These are phyloP conservation scores for Drosophila ananassae DNA, from an alignment of 1,140 invertebrate genomes.

Conservation along the genomic window DNA sequence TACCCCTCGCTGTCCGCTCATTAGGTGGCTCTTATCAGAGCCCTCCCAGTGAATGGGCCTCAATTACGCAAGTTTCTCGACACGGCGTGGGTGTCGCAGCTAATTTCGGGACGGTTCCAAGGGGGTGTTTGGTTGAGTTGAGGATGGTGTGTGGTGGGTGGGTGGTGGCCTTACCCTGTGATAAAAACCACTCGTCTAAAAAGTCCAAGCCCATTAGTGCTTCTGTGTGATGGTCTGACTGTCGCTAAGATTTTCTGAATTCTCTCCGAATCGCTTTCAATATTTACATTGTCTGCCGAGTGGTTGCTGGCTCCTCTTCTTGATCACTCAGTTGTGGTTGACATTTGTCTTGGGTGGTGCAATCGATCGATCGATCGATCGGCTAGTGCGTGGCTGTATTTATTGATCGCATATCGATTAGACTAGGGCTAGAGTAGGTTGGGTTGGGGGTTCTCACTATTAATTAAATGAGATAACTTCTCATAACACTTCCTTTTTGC, in stretches of 20 bases:
- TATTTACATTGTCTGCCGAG: constrained; percentile 74
- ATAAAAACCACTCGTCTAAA: constrained; percentile 83
- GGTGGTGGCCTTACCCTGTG: constrained; percentile 73
- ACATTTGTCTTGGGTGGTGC: constrained; percentile 54
- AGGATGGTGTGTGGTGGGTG: not conserved
- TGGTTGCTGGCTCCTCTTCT: constrained; percentile 19
- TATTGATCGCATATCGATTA: constrained; percentile 66
- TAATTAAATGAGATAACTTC: too few relatives aligned
- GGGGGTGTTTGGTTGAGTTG: not conserved
- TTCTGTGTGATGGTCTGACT: constrained; percentile 26
- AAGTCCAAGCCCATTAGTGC: constrained; percentile 80
- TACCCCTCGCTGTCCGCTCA: not conserved
- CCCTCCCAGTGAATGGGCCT: constrained; percentile 33
- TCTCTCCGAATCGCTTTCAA: constrained; percentile 47
- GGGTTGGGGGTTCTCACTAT: not conserved
- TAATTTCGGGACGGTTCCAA: constrained; percentile 18
- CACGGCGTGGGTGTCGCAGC: constrained; percentile 27
- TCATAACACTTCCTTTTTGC: not conserved
- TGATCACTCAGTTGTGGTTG: constrained; percentile 42
- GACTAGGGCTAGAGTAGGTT: constrained; percentile 35
- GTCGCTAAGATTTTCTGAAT: constrained; percentile 44
- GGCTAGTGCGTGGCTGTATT: constrained; percentile 57
- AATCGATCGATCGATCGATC: constrained; percentile 53
- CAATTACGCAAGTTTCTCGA: constrained; percentile 72
- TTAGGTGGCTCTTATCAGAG: constrained; percentile 48